Evolutionary conservation across 2,113 vertebrate species (phyloP).

Genomic region (Corvus cornix): DNA sequence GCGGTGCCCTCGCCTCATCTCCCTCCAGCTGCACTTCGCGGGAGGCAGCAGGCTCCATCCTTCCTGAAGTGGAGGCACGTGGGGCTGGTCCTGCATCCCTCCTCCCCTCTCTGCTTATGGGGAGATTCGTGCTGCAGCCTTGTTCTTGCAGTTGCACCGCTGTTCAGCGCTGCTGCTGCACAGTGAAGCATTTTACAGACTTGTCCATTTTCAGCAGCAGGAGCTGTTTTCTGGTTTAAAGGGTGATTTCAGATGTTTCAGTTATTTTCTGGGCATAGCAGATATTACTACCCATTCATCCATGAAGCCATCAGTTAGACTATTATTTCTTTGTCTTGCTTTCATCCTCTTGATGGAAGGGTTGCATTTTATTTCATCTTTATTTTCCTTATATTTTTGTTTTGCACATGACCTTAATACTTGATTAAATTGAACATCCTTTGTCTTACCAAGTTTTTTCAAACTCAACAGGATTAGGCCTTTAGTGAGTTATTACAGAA

Average conservation of each 20-base stretch:
- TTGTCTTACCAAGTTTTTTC: background rate
- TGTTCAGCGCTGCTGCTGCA: background rate
- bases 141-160: background rate
- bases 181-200: background rate
- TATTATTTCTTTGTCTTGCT: background rate
- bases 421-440: constrained; percentile 15
- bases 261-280: background rate
- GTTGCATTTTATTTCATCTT: background rate
- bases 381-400: background rate
- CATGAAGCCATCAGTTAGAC: background rate
- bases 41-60: background rate
- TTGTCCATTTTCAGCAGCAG: background rate
- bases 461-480: background rate
- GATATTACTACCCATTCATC: background rate
- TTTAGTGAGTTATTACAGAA: constrained; percentile 24
- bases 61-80: accelerated
- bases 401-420: background rate
- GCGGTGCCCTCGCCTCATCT: accelerated
- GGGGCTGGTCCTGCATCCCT: background rate
- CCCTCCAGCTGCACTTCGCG: accelerated
- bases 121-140: background rate
- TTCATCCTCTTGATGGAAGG: background rate
- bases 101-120: background rate
- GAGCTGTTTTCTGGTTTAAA: background rate
- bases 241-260: background rate